Evolutionary conservation across 2,888 invertebrate species (phyloP).

Genomic region (Drosophila yooni): DNA sequence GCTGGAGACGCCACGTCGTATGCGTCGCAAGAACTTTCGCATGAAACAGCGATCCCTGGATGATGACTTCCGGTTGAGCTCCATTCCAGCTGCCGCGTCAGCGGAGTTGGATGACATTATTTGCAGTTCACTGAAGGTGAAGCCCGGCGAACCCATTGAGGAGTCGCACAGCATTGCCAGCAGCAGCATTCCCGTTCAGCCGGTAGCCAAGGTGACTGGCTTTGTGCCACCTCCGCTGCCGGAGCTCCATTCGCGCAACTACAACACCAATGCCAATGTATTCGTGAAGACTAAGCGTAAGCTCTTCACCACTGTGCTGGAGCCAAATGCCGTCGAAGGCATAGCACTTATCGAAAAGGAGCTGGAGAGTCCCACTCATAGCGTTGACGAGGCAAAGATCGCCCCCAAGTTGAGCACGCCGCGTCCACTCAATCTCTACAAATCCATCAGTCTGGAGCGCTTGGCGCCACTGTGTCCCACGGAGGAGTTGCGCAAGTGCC

Average conservation of each 20-base stretch:
- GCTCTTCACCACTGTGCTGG: constrained; percentile 90
- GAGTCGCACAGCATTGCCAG: constrained; percentile 64
- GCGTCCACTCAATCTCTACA: constrained; percentile 54
- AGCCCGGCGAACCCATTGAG: constrained; percentile 82
- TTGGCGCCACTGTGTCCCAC: constrained; percentile 31
- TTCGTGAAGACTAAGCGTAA: constrained; percentile 93
- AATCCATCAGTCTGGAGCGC: constrained; percentile 76
- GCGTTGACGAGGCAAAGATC: constrained; percentile 35
- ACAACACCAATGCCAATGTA: constrained; percentile 86
- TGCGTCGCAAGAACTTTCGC: constrained; percentile 84
- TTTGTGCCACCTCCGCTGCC: constrained; percentile 71
- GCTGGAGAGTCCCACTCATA: constrained; percentile 57
- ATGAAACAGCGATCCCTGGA: constrained; percentile 83
- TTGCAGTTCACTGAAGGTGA: constrained; percentile 83
- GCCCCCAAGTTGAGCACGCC: constrained; percentile 25
- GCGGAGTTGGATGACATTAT: constrained; percentile 73
- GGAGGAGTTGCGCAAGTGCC: constrained; percentile 65
- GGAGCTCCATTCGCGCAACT: constrained; percentile 52
- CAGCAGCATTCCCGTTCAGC: constrained; percentile 6
- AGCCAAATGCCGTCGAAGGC: constrained; percentile 75
- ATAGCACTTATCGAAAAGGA: constrained; percentile 79
- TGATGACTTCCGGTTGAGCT: constrained; percentile 76
- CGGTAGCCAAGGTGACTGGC: constrained; percentile 34
- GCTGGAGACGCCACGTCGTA: constrained; percentile 83
- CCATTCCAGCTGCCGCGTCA: constrained; percentile 16